These are phyloP conservation scores for Bombyx huttoni DNA, from an alignment of 2,888 invertebrate genomes.

Conservation along the genomic window DNA sequence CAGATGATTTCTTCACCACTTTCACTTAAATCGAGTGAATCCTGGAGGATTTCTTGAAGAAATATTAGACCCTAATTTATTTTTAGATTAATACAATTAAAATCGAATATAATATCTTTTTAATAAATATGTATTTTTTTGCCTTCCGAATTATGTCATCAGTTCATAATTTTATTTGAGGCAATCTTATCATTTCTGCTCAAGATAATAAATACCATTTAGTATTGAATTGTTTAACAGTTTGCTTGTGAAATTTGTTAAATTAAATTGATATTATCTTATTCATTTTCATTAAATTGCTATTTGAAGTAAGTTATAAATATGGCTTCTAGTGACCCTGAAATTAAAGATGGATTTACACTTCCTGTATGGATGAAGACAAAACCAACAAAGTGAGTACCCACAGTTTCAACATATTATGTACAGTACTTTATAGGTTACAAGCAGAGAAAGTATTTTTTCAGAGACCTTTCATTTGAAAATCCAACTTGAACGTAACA, in stretches of 20 bases:
- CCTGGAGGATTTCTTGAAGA: conserved; percentile 51
- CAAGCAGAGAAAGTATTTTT: no score
- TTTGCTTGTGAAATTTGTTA: conserved; percentile 22
- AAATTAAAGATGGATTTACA: conserved; percentile 74
- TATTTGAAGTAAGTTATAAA: conserved; percentile 9
- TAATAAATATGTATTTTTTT: conserved; percentile 10
- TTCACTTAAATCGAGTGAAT: conserved; percentile 41
- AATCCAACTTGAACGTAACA: no score
- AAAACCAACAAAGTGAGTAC: conserved; percentile 69
- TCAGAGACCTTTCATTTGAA: no score
- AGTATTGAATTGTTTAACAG: conserved; percentile 23
- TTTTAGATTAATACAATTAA: background rate
- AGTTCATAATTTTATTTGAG: conserved; percentile 32
- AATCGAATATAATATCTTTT: conserved; percentile 4
- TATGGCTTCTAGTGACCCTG: conserved; percentile 70
- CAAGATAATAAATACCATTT: conserved; percentile 47
- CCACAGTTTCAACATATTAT: background rate
- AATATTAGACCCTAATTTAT: conserved; percentile 6
- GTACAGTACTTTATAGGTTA: no score
- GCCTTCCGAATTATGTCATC: conserved; percentile 21
- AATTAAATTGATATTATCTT: conserved; percentile 11
- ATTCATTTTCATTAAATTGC: background rate
- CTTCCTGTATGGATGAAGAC: conserved; percentile 84
- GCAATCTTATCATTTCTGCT: conserved; percentile 63
- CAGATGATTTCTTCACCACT: conserved; percentile 49